phyloP scores from a whole-genome alignment of 92 coral and sea anemone species.

The Porites divaricata region DNA sequence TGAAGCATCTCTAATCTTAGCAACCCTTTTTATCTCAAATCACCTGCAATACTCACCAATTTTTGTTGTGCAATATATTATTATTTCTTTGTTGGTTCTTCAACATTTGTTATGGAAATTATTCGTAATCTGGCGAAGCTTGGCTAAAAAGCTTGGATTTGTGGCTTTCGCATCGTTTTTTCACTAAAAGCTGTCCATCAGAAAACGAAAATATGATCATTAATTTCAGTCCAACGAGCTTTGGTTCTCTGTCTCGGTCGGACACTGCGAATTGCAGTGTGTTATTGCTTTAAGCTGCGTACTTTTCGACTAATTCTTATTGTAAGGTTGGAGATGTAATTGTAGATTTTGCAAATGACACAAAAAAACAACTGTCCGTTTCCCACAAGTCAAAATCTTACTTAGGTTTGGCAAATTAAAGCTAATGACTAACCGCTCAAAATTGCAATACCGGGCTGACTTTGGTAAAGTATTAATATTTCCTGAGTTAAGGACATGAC shows the following conservation, averaged over 20 bases:
- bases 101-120: slow-evolving; percentile 81
- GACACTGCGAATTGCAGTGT: slow-evolving; percentile 13
- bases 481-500: slow-evolving; percentile 9
- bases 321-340: slow-evolving; percentile 70
- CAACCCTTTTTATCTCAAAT: slow-evolving; percentile 47
- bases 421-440: slow-evolving; percentile 60
- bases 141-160: slow-evolving; percentile 3
- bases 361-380: slow-evolving; percentile 82
- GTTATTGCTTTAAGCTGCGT: slow-evolving; percentile 54
- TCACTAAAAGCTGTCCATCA: not conserved
- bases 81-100: slow-evolving; percentile 70
- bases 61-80: slow-evolving; percentile 74
- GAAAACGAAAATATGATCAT: not conserved
- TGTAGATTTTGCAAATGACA: slow-evolving; percentile 65
- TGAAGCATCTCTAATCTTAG: slow-evolving; percentile 51
- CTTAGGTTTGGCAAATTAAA: slow-evolving; percentile 74
- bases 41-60: slow-evolving; percentile 72
- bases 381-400: slow-evolving; percentile 83
- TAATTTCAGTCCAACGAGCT: slow-evolving; percentile 7
- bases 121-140: slow-evolving; percentile 48
- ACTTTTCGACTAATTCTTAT: slow-evolving; percentile 56
- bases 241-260: not conserved
- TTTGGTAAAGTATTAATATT: slow-evolving; percentile 56
- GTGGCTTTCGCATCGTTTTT: slow-evolving; percentile 5
- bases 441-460: slow-evolving; percentile 74